Percentiles rank a stretch among this genome's conserved stretches.
Evolutionary conservation across 2,797 vertebrate genomes (phyloP).

Genomic region (Tragelaphus oryx): DNA sequence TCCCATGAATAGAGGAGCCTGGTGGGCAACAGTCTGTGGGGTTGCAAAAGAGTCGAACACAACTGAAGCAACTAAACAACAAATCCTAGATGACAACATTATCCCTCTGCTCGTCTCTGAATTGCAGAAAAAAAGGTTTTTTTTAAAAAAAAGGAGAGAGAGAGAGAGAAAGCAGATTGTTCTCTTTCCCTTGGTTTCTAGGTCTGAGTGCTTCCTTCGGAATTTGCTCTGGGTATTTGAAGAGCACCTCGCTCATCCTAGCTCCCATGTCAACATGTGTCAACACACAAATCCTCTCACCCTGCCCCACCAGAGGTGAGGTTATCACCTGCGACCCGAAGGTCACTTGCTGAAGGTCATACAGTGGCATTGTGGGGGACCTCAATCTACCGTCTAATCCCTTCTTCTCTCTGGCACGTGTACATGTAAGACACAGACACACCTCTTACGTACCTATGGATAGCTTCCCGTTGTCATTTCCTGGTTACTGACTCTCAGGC

Average conservation of each 20-base stretch:
- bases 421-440: not conserved
- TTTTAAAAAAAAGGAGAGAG: not conserved
- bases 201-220: not conserved
- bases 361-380: not conserved
- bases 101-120: not conserved
- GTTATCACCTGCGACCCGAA: not conserved
- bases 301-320: not conserved
- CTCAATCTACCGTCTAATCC: not conserved
- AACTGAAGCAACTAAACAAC: not conserved
- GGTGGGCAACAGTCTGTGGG: not conserved
- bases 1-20: not conserved
- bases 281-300: not conserved
- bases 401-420: not conserved
- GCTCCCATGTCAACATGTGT: not conserved
- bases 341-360: not conserved
- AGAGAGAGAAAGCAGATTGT: not conserved
- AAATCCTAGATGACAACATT: not conserved
- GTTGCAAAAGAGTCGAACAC: not conserved
- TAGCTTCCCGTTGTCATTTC: conserved; percentile 38
- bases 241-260: not conserved
- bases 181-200: not conserved
- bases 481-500: conserved; percentile 56
- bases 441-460: not conserved
- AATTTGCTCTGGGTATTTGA: not conserved
- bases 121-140: not conserved